Percentiles rank a stretch among this genome's conserved stretches.
Evolutionary conservation across 2,888 invertebrate genomes (phyloP).

Genomic region (Ashinkailepas kermadecensis): DNA sequence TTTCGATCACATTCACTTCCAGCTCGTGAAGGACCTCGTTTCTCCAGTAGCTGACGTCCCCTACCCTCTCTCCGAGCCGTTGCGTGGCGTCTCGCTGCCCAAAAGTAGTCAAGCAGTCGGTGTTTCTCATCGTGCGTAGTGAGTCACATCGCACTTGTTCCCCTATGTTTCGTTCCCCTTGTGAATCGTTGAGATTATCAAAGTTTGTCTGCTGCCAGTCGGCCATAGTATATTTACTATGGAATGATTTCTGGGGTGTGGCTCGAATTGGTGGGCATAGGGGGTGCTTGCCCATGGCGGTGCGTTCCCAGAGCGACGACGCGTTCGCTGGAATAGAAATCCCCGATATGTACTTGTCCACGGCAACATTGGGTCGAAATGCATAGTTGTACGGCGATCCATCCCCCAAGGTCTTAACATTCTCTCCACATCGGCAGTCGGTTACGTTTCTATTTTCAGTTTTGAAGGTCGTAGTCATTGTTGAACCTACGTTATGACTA

Average conservation of each 20-base stretch:
- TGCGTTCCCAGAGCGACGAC: not conserved
- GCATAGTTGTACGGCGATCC: slow-evolving; percentile 1
- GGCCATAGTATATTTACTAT: slow-evolving; percentile 6
- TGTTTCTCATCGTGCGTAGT: not conserved
- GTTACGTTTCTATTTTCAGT: not conserved
- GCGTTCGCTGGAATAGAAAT: not conserved
- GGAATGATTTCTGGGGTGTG: slow-evolving; percentile 36
- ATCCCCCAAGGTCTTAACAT: not conserved
- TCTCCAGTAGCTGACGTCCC: slow-evolving; percentile 88
- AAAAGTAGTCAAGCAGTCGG: not conserved
- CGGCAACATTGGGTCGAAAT: not conserved
- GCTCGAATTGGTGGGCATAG: slow-evolving; percentile 17
- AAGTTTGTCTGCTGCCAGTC: slow-evolving; percentile 15
- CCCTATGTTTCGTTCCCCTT: not conserved
- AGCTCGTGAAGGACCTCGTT: slow-evolving; percentile 52
- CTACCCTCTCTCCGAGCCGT: slow-evolving; percentile 80
- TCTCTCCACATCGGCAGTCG: not conserved
- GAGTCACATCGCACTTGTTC: slow-evolving; percentile 6
- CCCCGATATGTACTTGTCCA: not conserved
- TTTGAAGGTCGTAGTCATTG: not conserved
- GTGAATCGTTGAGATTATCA: not conserved
- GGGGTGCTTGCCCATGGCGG: not conserved
- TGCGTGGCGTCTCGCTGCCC: slow-evolving; percentile 73
- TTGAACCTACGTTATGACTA: not conserved
- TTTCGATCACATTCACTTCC: slow-evolving; percentile 74